phyloP scores from a whole-genome alignment of 2,113 vertebrate species.

The Lepidothrix coronata region DNA sequence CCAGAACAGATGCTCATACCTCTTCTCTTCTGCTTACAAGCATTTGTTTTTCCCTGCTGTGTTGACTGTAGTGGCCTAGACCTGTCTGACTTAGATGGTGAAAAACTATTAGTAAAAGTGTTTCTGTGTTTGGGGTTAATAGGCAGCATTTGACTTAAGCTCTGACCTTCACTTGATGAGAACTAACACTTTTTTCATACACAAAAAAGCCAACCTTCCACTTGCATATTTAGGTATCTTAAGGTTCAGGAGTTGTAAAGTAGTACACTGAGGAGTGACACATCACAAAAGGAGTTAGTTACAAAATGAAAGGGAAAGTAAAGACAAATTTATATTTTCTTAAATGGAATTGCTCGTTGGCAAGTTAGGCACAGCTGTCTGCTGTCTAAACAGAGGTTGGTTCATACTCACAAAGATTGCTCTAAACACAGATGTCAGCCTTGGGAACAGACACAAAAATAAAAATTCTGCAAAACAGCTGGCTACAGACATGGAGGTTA shows the following conservation, averaged over 20 bases:
- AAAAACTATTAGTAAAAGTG: background rate
- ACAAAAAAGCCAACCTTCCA: background rate
- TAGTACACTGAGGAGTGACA: background rate
- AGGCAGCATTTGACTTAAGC: background rate
- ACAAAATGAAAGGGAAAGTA: background rate
- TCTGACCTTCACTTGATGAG: background rate
- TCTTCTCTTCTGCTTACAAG: background rate
- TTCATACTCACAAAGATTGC: background rate
- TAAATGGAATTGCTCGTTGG: background rate
- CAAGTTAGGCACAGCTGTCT: background rate
- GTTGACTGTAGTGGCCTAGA: background rate
- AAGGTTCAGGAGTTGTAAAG: background rate
- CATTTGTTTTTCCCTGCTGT: background rate
- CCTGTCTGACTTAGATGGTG: background rate
- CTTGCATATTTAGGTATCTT: background rate
- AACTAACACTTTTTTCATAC: background rate
- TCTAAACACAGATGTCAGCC: fast-evolving
- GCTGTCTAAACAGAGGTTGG: fast-evolving
- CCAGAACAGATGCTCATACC: background rate
- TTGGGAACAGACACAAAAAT: background rate
- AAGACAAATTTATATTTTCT: background rate
- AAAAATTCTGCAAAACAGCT: background rate
- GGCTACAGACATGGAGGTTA: background rate
- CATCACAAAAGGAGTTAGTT: background rate
- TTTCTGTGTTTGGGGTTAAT: background rate